Base-by-base conservation (phyloP, 2,888 invertebrate genomes). In the Campaea margaritaria region DNA sequence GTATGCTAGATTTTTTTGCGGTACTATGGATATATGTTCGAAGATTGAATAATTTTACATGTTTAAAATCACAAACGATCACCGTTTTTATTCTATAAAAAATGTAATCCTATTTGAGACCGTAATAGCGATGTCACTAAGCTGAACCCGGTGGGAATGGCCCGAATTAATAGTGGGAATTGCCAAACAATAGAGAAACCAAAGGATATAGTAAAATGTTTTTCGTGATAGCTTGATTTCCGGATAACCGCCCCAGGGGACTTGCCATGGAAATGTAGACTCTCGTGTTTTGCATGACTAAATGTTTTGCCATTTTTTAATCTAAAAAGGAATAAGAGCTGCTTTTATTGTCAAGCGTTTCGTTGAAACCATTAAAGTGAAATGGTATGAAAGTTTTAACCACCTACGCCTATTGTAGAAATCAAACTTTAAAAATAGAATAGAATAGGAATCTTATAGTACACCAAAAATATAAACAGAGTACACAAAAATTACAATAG, bases 201-300 rank as follows among this genome's bases (percentile, higher is more conserved):
- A 73, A 65, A 65, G 67, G 68, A 72, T 69, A 77, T 72, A 73
- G 69, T 74, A 64, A 73, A 76, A 79, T 77, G 70, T 74, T 78
- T 73, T 73, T 65, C 68, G 66, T 64, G 67, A 71, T 69, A 66
- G 70, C 68, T 73, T 75, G 73, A 76, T 77, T 74, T 73, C 68
- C 71, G 68, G 67, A 67, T 71, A 73, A 66, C 65, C 47, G 72
- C 71, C 74, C 58, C 68, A 31, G 55, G 65, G 58, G 64, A 65
- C 55, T 45, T 44, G 62, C 51, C 39, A 51, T 61, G 65, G 56
- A 63, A 62, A 61, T 63, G 61, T 62, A 58, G 12, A 47, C 49
- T 55, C 38, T 43, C 31, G 49, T 58, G 62, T 62, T 67, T 65
- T 58, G 61, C 54, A 58, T 58, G 45, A 46, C 53, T 60, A 58